Conservation (phyloP, 2,113 vertebrate species). For the Stegostoma tigrinum region DNA sequence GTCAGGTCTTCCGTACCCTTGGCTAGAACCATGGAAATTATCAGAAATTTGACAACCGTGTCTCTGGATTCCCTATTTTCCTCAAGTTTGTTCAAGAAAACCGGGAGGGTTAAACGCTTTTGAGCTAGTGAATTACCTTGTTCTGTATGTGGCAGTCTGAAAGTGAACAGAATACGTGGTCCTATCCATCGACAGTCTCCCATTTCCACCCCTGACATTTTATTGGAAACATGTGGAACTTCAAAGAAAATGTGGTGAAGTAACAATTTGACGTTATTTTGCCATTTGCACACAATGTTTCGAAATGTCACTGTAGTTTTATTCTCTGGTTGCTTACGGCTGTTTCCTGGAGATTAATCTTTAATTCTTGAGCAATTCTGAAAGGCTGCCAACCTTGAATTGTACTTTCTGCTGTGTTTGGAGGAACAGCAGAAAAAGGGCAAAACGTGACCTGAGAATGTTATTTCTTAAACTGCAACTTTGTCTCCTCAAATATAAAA, state of each 20-base stretch:
- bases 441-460: not conserved
- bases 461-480: not conserved
- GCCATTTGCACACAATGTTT: not conserved
- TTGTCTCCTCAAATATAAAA: not conserved
- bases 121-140: not conserved
- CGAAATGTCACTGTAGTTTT: not conserved
- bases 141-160: not conserved
- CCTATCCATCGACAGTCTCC: not conserved
- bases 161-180: not conserved
- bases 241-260: not conserved
- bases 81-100: not conserved
- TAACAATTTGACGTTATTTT: not conserved
- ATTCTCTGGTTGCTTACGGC: not conserved
- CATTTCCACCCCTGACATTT: not conserved
- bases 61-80: not conserved
- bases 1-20: not conserved
- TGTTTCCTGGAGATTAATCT: not conserved
- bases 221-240: not conserved
- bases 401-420: not conserved
- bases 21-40: not conserved
- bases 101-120: not conserved
- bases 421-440: not conserved
- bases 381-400: not conserved
- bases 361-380: not conserved
- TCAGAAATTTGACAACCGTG: not conserved